Evolutionary conservation across 2,113 vertebrate species (phyloP).

Genomic region (Xiphophorus maculatus): DNA sequence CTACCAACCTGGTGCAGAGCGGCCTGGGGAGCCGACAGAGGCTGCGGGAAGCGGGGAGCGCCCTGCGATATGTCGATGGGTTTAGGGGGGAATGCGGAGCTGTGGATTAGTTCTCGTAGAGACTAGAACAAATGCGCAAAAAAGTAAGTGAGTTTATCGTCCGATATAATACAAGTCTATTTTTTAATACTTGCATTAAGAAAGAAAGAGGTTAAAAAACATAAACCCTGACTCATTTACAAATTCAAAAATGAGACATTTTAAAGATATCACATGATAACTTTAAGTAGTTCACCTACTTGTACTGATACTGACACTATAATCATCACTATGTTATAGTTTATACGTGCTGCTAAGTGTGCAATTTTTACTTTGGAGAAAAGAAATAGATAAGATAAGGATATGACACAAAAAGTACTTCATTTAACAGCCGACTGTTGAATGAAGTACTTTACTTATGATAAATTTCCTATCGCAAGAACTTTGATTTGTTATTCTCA

Average conservation of each 20-base stretch:
- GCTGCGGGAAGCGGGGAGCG: conserved; percentile 67
- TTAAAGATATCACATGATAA: neutral
- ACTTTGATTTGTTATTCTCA: no score
- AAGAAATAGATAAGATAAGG: neutral
- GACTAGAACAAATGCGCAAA: conserved; percentile 41
- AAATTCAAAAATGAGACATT: no score
- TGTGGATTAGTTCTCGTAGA: conserved; percentile 73
- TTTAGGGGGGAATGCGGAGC: conserved; percentile 69
- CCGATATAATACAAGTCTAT: neutral
- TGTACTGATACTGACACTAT: neutral
- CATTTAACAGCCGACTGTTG: no score
- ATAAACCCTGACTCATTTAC: no score
- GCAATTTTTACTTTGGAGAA: neutral
- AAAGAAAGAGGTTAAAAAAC: neutral
- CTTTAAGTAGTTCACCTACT: neutral
- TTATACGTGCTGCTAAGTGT: neutral
- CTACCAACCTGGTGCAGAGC: conserved; percentile 73
- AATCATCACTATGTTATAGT: neutral
- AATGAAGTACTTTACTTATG: no score
- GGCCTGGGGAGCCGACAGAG: conserved; percentile 53
- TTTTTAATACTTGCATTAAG: no score
- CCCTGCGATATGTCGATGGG: conserved; percentile 71
- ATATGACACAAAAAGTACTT: neutral
- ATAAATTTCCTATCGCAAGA: no score
- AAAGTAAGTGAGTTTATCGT: neutral